Evolutionary conservation across 2,113 vertebrate genomes (phyloP), one percentile per base, ranked within the genome.

Genomic region (Thalassarche chlororhynchos): DNA sequence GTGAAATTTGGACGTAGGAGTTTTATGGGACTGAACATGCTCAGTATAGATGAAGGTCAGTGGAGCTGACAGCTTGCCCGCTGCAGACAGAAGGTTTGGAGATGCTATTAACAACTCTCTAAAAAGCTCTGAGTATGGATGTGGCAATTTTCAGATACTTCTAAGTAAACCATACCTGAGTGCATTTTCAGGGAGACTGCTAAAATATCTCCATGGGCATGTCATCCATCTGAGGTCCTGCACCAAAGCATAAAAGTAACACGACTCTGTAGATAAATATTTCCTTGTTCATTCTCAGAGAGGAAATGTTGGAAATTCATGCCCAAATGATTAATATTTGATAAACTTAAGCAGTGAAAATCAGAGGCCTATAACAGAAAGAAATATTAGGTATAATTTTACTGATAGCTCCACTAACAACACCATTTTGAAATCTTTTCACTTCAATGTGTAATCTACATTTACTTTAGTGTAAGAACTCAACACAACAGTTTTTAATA

Each of bases 21-120:
- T 84, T 91, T 69, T 83, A 44, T 69, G 57, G 84, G 65, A 65
- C 74, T 85, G 95, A 91, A 76, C 84, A 80, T 87, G 80, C 77
- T 82, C 94, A 76, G 91, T 72, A 40, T 54, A 70, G 89, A 91
- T 94, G 94, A 89, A 87, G 97, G 96, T 96, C 94, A 96, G 89
- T 89, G 81, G 72, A 79, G 47, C 94, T 95, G 80, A 95, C 81
- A 84, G 79, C 86, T 90, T 94, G 85, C 88, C 90, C 85, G 52
- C 62, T 62, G 62, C 75, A 96, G 77, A 84, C 80, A 61, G 87
- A 82, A 96, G 86, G 74, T 94, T 94, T 1, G 49, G 68, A 84
- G 42, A 88, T 71, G 79, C 60, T 95, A 24, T 79, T 72, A 97
- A 49, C 61, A 80, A 40, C 34, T 80, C n/a, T 71, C 21, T 32